Conservation (phyloP, 2,888 invertebrate species). For the Ctenicera cuprea region DNA sequence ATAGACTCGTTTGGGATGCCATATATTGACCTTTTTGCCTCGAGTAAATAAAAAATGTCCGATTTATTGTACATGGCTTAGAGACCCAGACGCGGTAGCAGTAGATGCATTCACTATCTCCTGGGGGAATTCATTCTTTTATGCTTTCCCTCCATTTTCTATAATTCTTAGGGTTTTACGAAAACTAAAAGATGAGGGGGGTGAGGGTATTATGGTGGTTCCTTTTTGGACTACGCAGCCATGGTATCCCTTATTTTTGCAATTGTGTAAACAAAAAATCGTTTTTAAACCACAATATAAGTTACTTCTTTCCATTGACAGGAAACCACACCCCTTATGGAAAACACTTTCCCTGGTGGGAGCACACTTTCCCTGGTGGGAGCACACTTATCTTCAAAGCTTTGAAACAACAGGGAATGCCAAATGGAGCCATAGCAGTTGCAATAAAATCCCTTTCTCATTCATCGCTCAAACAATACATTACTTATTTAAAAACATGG, state of each 20-base stretch:
- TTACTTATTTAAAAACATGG: neutral
- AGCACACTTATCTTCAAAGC: no score
- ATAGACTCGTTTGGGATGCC: neutral
- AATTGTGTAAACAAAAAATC: no score
- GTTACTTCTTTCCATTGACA: constrained; percentile 37
- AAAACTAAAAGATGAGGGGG: no score
- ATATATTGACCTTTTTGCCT: constrained; percentile 36
- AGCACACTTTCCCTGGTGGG: no score
- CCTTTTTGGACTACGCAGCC: no score
- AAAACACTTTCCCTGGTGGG: no score
- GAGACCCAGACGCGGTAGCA: constrained; percentile 36
- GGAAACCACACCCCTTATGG: constrained; percentile 40
- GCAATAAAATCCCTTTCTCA: no score
- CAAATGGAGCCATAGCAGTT: neutral
- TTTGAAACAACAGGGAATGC: constrained; percentile 52
- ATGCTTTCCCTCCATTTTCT: constrained; percentile 25
- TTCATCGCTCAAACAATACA: neutral
- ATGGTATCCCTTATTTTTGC: no score
- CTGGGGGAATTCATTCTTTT: constrained; percentile 27
- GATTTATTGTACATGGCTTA: constrained; percentile 35
- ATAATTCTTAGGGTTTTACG: no score
- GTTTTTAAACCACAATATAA: no score
- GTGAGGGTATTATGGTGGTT: no score
- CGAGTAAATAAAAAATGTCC: constrained; percentile 42
- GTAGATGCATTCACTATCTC: constrained; percentile 47